Percentiles rank a stretch among this genome's conserved stretches.
Evolutionary conservation across 2,888 invertebrate species (phyloP).

Genomic region (Lobophora halterata): DNA sequence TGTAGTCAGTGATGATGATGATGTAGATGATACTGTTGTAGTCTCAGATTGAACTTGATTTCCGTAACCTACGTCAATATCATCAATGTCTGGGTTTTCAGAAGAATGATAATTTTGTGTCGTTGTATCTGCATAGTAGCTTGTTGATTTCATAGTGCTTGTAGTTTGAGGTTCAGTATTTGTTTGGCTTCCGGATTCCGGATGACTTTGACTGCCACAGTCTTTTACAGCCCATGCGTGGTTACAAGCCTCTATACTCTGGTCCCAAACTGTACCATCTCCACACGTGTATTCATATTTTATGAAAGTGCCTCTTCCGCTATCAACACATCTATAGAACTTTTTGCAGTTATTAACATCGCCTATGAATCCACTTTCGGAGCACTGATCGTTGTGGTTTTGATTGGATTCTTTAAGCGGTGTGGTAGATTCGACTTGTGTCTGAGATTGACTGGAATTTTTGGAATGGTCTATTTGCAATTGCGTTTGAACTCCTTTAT

Average conservation of each 20-base stretch:
- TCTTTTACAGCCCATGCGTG: constrained; percentile 71
- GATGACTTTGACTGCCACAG: constrained; percentile 38
- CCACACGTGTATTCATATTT: constrained; percentile 81
- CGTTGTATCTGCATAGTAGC: constrained; percentile 15
- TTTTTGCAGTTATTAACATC: constrained; percentile 80
- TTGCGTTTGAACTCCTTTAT: constrained; percentile 50
- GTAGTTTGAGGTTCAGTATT: constrained; percentile 23
- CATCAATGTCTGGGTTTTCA: constrained; percentile 29
- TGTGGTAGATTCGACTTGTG: constrained; percentile 42
- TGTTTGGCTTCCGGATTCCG: constrained; percentile 40
- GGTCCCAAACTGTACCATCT: constrained; percentile 83
- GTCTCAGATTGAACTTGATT: constrained; percentile 26
- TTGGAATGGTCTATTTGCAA: constrained; percentile 53
- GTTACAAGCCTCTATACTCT: constrained; percentile 78
- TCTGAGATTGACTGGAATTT: constrained; percentile 49
- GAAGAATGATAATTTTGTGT: constrained; percentile 27
- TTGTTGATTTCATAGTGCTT: constrained; percentile 23
- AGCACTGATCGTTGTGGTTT: constrained; percentile 21
- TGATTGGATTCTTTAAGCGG: constrained; percentile 15
- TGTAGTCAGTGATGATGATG: constrained; percentile 26
- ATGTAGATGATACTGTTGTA: constrained; percentile 21
- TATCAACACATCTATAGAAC: constrained; percentile 85
- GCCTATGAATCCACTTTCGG: constrained; percentile 82
- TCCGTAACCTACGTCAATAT: constrained; percentile 39
- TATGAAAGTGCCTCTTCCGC: constrained; percentile 64